phyloP scores from a whole-genome alignment of 2,113 vertebrate genomes.

The Bubo bubo region DNA sequence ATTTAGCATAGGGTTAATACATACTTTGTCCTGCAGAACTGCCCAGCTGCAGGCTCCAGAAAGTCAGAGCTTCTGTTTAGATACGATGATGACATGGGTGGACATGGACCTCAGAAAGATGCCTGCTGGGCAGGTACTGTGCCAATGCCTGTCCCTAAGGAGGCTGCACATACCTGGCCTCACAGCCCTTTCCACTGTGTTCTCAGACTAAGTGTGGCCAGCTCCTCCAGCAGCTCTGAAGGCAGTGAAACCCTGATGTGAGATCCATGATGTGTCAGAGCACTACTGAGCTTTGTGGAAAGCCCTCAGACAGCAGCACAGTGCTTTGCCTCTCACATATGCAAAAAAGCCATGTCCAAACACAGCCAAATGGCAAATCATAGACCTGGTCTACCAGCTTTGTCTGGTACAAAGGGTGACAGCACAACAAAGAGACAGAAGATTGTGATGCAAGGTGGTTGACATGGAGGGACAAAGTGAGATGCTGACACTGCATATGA shows the following conservation, averaged over 20 bases:
- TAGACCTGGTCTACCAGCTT: neutral
- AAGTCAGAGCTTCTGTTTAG: neutral
- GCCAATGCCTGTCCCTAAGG: neutral
- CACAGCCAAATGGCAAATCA: neutral
- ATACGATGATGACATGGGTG: neutral
- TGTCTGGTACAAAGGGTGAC: neutral
- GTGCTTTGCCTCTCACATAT: neutral
- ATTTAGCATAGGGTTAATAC: neutral
- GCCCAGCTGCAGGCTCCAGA: neutral
- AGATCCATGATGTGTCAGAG: neutral
- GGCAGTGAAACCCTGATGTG: neutral
- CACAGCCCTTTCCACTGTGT: neutral
- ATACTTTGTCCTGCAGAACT: neutral
- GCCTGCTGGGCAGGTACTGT: neutral
- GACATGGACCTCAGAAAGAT: neutral
- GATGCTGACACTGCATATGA: neutral
- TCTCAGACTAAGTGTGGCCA: neutral
- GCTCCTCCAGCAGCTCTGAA: neutral
- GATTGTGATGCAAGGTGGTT: neutral
- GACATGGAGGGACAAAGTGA: neutral
- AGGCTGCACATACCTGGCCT: neutral
- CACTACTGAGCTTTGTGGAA: neutral
- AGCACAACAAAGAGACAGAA: neutral
- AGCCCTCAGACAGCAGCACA: neutral
- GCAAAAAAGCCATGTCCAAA: neutral